Base-by-base conservation (phyloP, 2,113 vertebrate genomes). In the Columba janthina region DNA sequence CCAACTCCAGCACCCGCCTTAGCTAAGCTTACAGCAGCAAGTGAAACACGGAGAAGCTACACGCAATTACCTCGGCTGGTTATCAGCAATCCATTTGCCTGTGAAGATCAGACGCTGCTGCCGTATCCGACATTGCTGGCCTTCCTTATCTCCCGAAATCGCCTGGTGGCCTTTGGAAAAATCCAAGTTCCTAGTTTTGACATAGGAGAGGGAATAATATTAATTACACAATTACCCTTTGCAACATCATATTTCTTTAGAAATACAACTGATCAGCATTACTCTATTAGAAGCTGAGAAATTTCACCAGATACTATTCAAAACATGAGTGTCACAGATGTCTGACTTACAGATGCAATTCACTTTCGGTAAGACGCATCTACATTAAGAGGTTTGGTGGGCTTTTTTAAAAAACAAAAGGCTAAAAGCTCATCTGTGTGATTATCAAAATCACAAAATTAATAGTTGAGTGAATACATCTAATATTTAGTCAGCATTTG, bases 111-210 rank as follows among this genome's bases (percentile, higher is more conserved):
- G 98, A 22, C 99, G 98, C 94, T 99, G 99, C 21, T 99, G 98
- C 11, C 99, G 97, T 69, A 99, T 98, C n/a, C 98, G 97, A n/a
- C 98, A 89, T 4, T 99, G 98, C 32, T 98, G 98, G 6, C 98
- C 98, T 53, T 99, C 99, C 85, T 98, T 98, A 96, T 99, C 99
- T 96, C 98, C 98, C 92, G 98, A 98, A 89, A 99, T 98, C 67
- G 99, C 99, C 96, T 99, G 99, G 93, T 99, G 99, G 61, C 99
- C 99, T 98, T 99, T 99, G 61, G 99, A 99, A 97, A 99, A 99
- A 98, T 99, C 99, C 97, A 99, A 97, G 80, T 98, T 98, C 98
- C 99, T 99, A 97, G 85, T 95, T 89, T 96, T 72, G 97, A 91
- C 67, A 92, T 7, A 69, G 38, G 38, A 85, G 88, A 81, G 25